Evolutionary conservation across 2,888 invertebrate genomes (phyloP).

Genomic region (Chymomyza procnemis): DNA sequence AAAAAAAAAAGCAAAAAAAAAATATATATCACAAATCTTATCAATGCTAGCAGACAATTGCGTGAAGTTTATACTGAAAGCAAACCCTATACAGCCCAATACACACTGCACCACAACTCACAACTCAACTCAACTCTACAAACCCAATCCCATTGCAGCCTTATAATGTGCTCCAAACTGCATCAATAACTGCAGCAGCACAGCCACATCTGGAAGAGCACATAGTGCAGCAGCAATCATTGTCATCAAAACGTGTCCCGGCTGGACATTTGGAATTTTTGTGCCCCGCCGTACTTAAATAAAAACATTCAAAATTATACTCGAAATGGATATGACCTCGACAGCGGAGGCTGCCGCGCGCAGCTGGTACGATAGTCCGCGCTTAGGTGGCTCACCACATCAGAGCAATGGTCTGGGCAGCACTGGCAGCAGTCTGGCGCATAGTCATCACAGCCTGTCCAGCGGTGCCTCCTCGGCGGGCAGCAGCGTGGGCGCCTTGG

Average conservation of each 20-base stretch:
- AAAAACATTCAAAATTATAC: constrained; percentile 78
- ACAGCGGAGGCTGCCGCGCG: constrained; percentile 79
- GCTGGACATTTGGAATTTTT: constrained; percentile 20
- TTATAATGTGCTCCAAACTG: neutral
- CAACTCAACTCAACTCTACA: neutral
- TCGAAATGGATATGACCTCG: constrained; percentile 80
- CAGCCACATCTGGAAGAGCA: too few relatives aligned
- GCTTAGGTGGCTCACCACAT: constrained; percentile 78
- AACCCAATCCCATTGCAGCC: neutral
- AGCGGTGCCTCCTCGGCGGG: constrained; percentile 75
- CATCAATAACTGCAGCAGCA: neutral
- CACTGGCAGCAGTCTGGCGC: constrained; percentile 71
- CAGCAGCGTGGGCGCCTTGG: constrained; percentile 69
- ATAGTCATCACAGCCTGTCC: constrained; percentile 75
- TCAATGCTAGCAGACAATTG: neutral
- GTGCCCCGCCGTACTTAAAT: constrained; percentile 54
- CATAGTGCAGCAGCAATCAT: constrained; percentile 30
- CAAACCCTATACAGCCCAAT: too few relatives aligned
- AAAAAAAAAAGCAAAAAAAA: too few relatives aligned
- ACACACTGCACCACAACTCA: too few relatives aligned
- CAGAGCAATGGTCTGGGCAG: constrained; percentile 75
- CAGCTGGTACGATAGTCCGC: constrained; percentile 79
- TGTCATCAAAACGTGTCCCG: constrained; percentile 39
- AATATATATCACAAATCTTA: too few relatives aligned
- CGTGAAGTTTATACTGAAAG: neutral